Base-by-base conservation (phyloP, 2,797 vertebrate species). In the Emys orbicularis region DNA sequence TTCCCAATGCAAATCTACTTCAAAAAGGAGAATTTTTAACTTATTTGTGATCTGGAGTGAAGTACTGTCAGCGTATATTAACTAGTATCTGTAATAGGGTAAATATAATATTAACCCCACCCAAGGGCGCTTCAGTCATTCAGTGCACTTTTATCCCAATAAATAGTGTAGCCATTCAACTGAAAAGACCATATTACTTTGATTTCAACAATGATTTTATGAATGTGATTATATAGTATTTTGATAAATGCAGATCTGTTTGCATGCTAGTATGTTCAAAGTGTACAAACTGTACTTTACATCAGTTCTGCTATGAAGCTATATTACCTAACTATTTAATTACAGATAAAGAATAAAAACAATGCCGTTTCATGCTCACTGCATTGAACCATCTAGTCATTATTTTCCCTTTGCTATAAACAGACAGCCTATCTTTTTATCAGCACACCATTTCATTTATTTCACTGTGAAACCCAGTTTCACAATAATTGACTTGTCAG, bases 401-500 rank as follows among this genome's bases (percentile, higher is more conserved):
- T 98, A 98, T 98, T 97, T 97, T 94, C 90, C 93, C 93, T 97
- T 97, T 97, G 98, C 98, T 97, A 97, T 98, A 98, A 98, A 98
- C 98, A 98, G 98, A 97, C 97, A 98, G 96, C 98, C 98, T 98
- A 98, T 97, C 97, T 98, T 98, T 98, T 97, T 98, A 98, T 98
- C 98, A 98, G 98, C 98, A 98, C 97, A 98, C 97, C 98, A 98
- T 98, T 98, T 98, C 98, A 98, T 98, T 98, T 98, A 98, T 98
- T 98, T 98, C 98, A 98, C 98, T 98, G 98, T 98, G 98, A 98
- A 98, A 97, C 97, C 98, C 98, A 98, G 98, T 98, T 98, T 98
- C 97, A 98, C 98, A 98, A 98, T 98, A 99, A 99, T 98, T 98
- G 98, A 99, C 98, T 98, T 98, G 98, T 99, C 98, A 98, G 98